These are phyloP conservation scores for Palythoa heliodiscus DNA, from an alignment of 92 coral and sea anemone species.

Conservation along the genomic window DNA sequence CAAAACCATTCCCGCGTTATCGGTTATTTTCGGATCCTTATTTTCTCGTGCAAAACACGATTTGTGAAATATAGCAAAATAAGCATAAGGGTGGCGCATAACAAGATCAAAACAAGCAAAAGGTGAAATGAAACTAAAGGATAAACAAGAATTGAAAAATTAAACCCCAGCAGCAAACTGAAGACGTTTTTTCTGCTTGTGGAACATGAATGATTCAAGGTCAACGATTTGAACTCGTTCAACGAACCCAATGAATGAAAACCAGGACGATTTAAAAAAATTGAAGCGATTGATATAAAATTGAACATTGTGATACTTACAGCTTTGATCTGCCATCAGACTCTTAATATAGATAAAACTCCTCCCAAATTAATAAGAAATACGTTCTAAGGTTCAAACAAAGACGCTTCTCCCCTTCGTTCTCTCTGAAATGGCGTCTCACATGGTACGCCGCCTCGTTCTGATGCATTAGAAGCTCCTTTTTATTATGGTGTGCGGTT, in stretches of 20 bases:
- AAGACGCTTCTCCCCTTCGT: slow-evolving; percentile 2
- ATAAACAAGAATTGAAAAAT: no score
- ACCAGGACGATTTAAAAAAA: neutral
- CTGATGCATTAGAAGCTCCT: slow-evolving; percentile 10
- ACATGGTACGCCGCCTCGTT: slow-evolving; percentile 41
- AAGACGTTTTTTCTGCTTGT: no score
- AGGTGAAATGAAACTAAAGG: no score
- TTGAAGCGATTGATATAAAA: neutral
- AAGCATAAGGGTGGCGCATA: no score
- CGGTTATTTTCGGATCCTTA: no score
- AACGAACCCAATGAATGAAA: neutral
- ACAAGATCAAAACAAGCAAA: no score
- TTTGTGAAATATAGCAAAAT: no score
- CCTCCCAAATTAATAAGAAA: neutral
- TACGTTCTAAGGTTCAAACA: neutral
- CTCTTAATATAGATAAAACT: neutral
- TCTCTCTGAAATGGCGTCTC: neutral
- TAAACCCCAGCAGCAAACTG: no score
- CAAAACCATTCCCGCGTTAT: no score
- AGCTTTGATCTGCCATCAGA: slow-evolving; percentile 36
- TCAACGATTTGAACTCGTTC: neutral
- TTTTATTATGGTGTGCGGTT: neutral
- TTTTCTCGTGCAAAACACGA: no score
- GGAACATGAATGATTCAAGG: neutral
- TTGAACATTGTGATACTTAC: slow-evolving; percentile 17